Evolutionary conservation across 2,113 vertebrate genomes (phyloP).

Genomic region (Leiothrix lutea): DNA sequence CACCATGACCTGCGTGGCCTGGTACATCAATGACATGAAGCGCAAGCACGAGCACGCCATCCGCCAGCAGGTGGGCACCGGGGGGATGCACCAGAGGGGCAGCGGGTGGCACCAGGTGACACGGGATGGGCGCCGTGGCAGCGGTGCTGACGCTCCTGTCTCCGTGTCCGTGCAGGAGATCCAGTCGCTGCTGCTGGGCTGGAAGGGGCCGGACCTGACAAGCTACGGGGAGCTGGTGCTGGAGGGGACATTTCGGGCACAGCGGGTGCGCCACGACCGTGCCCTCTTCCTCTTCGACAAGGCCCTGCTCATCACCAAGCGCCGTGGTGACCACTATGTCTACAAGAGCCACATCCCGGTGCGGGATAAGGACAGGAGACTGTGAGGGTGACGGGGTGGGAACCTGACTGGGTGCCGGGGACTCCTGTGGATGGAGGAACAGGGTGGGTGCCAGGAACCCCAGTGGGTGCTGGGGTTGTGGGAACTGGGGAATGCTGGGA

Average conservation of each 20-base stretch:
- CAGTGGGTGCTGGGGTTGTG: neutral
- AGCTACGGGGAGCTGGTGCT: slow-evolving; percentile 92
- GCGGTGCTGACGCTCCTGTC: rapidly evolving
- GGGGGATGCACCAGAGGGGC: neutral
- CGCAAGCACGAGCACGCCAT: slow-evolving; percentile 94
- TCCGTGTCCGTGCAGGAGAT: slow-evolving; percentile 79
- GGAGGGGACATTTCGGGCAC: slow-evolving; percentile 91
- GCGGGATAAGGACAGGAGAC: neutral
- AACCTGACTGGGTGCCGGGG: neutral
- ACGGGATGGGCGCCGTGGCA: rapidly evolving
- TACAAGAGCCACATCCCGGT: slow-evolving; percentile 93
- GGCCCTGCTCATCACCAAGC: slow-evolving; percentile 91
- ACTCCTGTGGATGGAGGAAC: rapidly evolving
- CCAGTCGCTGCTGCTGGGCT: slow-evolving; percentile 93
- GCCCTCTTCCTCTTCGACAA: slow-evolving; percentile 94
- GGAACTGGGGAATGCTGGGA: neutral
- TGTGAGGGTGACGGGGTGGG: neutral
- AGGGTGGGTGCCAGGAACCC: neutral
- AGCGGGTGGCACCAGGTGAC: neutral
- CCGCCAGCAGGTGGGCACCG: slow-evolving; percentile 81
- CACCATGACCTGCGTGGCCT: slow-evolving; percentile 96
- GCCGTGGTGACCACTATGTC: slow-evolving; percentile 89
- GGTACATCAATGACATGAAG: slow-evolving; percentile 99
- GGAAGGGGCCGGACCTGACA: slow-evolving; percentile 93
- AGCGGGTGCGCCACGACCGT: slow-evolving; percentile 88